These are phyloP conservation scores for Pilophorus perplexus DNA, from an alignment of 2,888 invertebrate genomes.

Conservation along the genomic window DNA sequence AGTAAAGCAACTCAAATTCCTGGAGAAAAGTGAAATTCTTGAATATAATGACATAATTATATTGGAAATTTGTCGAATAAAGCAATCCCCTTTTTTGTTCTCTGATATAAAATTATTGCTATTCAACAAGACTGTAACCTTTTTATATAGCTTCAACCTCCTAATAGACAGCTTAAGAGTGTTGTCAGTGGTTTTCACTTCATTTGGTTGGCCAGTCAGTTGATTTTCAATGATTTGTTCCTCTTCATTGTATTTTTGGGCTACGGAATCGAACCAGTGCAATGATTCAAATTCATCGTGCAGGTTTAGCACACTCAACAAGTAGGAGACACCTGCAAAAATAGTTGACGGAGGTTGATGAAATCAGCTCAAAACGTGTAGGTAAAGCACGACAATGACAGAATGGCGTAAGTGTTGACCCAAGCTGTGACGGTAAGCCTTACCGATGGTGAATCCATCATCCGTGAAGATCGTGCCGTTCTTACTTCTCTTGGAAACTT, in stretches of 20 bases:
- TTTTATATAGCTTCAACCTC: slow-evolving; percentile 70
- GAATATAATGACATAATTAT: too few species aligned
- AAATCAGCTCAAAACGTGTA: too few species aligned
- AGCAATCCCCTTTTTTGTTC: too few species aligned
- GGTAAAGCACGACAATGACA: too few species aligned
- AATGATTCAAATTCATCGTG: slow-evolving; percentile 82
- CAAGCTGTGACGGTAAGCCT: too few species aligned
- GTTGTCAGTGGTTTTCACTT: slow-evolving; percentile 63
- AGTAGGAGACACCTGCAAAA: slow-evolving; percentile 81
- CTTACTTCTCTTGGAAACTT: slow-evolving; percentile 81
- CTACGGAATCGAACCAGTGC: slow-evolving; percentile 91
- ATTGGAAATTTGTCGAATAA: too few species aligned
- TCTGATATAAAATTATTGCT: not conserved
- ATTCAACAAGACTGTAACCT: slow-evolving; percentile 52
- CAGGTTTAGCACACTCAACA: slow-evolving; percentile 85
- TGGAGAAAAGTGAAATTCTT: slow-evolving; percentile 57
- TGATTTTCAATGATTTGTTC: slow-evolving; percentile 57
- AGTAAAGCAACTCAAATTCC: slow-evolving; percentile 88
- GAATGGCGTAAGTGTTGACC: too few species aligned
- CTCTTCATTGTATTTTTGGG: slow-evolving; percentile 68
- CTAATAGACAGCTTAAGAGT: slow-evolving; percentile 85
- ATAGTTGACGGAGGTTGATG: too few species aligned
- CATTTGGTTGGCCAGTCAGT: slow-evolving; percentile 9
- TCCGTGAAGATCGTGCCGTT: slow-evolving; percentile 89
- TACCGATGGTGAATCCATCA: slow-evolving; percentile 96